Evolutionary conservation across 2,888 invertebrate genomes (phyloP).

Genomic region (Nephrotoma flavescens): DNA sequence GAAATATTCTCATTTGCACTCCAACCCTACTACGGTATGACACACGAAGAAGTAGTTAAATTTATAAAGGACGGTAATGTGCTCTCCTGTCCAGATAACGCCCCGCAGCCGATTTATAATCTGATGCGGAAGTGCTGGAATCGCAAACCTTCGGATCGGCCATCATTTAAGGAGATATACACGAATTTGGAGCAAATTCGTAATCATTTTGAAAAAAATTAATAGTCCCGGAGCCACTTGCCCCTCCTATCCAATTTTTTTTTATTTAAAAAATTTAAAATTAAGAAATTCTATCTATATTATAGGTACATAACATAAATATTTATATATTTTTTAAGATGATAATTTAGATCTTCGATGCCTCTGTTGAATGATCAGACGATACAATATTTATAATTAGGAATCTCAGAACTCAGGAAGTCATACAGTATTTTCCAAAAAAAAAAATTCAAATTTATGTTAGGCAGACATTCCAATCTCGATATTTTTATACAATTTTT

Average conservation of each 20-base stretch:
- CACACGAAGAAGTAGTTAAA: slow-evolving; percentile 91
- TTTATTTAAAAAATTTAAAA: not conserved
- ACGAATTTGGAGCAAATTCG: slow-evolving; percentile 58
- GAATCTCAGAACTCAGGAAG: not conserved
- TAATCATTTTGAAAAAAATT: slow-evolving; percentile 3
- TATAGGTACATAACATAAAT: not conserved
- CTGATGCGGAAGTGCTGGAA: slow-evolving; percentile 92
- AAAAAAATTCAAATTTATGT: not conserved
- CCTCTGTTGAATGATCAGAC: not conserved
- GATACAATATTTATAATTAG: not conserved
- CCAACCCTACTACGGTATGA: slow-evolving; percentile 95
- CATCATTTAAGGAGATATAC: slow-evolving; percentile 69
- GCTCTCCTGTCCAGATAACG: slow-evolving; percentile 79
- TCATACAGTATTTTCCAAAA: not conserved
- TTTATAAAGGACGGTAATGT: slow-evolving; percentile 89
- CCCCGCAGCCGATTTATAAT: slow-evolving; percentile 72
- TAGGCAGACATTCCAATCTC: not conserved
- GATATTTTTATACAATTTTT: not conserved
- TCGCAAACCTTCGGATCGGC: slow-evolving; percentile 68
- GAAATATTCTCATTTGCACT: slow-evolving; percentile 93
- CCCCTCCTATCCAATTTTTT: not conserved
- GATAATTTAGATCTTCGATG: not conserved
- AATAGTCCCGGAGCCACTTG: not conserved
- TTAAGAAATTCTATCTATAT: not conserved
- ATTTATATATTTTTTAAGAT: not conserved